A percentile compares a stretch with the other conserved stretches of the same genome.
Evolutionary conservation across 2,888 invertebrate species (phyloP).

Genomic region (Pheosia tremula): DNA sequence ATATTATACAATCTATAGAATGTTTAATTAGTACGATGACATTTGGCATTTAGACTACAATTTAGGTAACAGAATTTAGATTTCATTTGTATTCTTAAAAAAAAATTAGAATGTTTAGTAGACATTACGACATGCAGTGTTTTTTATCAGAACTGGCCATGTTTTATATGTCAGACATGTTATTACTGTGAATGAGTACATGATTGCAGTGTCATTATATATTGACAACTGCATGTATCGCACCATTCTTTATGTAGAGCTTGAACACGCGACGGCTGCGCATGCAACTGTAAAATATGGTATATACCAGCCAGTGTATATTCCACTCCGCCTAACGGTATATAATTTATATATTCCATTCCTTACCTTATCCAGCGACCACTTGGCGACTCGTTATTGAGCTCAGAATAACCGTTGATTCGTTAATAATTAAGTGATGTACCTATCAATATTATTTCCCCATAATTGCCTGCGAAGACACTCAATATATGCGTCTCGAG

Average conservation of each 20-base stretch:
- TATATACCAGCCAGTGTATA: slow-evolving; percentile 8
- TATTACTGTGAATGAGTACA: slow-evolving; percentile 10
- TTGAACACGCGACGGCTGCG: slow-evolving; percentile 18
- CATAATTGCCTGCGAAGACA: too few relatives aligned
- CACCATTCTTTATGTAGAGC: slow-evolving; percentile 21
- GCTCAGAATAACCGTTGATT: slow-evolving; percentile 1
- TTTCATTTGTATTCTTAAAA: background rate
- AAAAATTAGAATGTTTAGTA: background rate
- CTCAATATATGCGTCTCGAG: too few relatives aligned
- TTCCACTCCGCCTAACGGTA: slow-evolving; percentile 23
- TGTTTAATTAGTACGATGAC: background rate
- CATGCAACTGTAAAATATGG: slow-evolving; percentile 29
- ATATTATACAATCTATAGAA: slow-evolving; percentile 4
- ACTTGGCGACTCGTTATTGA: slow-evolving; percentile 12
- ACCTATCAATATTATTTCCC: background rate
- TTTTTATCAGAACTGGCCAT: background rate
- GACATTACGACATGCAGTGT: background rate
- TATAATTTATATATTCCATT: slow-evolving; percentile 34
- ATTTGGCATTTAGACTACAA: background rate
- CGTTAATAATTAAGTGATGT: background rate
- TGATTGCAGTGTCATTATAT: slow-evolving; percentile 18
- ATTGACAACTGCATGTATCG: slow-evolving; percentile 23
- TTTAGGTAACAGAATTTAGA: background rate
- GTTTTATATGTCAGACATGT: background rate
- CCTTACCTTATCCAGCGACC: slow-evolving; percentile 32